Evolutionary conservation across 2,113 vertebrate genomes (phyloP).

Genomic region (Tringa solitaria): DNA sequence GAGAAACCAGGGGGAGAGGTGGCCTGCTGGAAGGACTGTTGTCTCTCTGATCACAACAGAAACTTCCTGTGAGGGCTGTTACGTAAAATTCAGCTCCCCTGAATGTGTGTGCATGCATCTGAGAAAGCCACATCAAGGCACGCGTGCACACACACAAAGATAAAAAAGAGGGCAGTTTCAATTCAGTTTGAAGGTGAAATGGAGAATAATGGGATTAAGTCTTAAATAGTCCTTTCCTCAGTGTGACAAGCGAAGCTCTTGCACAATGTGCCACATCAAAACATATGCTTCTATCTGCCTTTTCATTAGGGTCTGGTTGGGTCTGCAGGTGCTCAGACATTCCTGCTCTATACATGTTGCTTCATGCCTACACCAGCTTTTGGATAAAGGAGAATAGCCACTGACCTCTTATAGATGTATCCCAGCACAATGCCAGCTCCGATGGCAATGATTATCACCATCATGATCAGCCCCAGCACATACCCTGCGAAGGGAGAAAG

Average conservation of each 20-base stretch:
- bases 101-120: too few species aligned
- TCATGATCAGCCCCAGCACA: conserved; percentile 88
- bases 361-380: not conserved
- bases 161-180: not conserved
- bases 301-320: not conserved
- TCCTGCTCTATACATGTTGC: not conserved
- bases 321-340: not conserved
- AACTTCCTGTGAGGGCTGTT: not conserved
- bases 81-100: not conserved
- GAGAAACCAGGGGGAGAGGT: not conserved
- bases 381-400: not conserved
- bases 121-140: not conserved
- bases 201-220: not conserved
- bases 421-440: conserved; percentile 88
- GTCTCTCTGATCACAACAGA: not conserved
- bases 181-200: not conserved
- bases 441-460: conserved; percentile 85
- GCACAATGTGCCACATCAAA: not conserved
- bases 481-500: conserved; percentile 75
- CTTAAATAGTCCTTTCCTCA: not conserved
- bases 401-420: conserved; percentile 94
- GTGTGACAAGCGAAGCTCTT: not conserved
- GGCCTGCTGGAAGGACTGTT: not conserved
- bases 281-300: not conserved
- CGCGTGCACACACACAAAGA: not conserved